Evolutionary conservation across 2,888 invertebrate species (phyloP), one percentile per base, ranked within the genome.

Genomic region (Dione vanillae): DNA sequence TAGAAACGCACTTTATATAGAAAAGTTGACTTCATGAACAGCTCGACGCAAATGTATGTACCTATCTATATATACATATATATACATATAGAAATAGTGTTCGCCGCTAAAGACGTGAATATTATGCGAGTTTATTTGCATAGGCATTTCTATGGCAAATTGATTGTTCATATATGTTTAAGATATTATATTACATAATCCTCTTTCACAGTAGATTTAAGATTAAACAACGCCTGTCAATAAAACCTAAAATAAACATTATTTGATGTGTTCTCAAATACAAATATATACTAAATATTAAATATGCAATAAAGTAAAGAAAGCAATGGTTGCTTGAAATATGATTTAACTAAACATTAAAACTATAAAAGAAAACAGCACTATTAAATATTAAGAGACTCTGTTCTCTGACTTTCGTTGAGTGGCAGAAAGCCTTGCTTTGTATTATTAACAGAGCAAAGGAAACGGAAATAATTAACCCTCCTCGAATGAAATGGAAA

Each of bases 101-200:
- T 45, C 47, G 54, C 45, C 14, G n/a, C 40, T 19, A 19, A 43
- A 52, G 35, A 54, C 16, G 20, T 56, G 68, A 51, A 64, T 58
- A 69, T 58, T 41, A 58, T 65, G 27, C 20, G 12, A 37, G 14
- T 67, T 14, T 69, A 49, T 49, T 69, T 65, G 45, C 47, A 49
- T 20, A 45, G 8, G 37, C 37, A 47, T 43, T 58, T 40, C 16
- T 58, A 35, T 19, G 9, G n/a, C 27, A 40, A 65, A 16, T 16
- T 35, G 7, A 45, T 14, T 54, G 37, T 11, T 14, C 54, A 69
- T 47, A 64, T 56, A 69, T 62, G 37, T 16, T 11, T 56, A 16
- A 16, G 37, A 64, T 69, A 37, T 16, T 61, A 61, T 67, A 58
- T 67, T 47, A 54, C 43, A 56, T 43, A 35, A 52, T 35, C 35